Base-by-base conservation (phyloP, 2,888 invertebrate genomes). In the Oegoconia quadripuncta region DNA sequence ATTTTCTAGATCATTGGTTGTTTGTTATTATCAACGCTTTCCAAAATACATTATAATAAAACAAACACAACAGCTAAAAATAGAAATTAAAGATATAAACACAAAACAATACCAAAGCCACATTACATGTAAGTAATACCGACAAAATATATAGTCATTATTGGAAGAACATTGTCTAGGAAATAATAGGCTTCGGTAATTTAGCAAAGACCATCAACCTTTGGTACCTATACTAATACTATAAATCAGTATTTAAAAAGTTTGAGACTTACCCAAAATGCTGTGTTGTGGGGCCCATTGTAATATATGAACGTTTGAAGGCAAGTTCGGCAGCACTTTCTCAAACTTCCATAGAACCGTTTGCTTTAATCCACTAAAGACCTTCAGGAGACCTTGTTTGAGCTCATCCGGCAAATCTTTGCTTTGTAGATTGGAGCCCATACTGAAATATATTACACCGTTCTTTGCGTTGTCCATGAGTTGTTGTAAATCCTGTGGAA, bases 341-440 rank as follows among this genome's bases (percentile, higher is more conserved):
- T 77, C 77, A 45, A 72, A 75, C 47, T 79, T 83, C 81, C 79
- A 82, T 6, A 84, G 33, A 2, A 84, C 74, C 1, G 65, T 68
- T 42, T 82, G 75, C 28, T 74, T 74, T 22, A 86, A 44, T 28
- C 55, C 55, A 2, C 64, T 55, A 43, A 84, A 79, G 8, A 69
- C 63, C 17, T 59, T 50, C 0, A 81, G 18, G 5, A 82, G 46
- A 0, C 49, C 52, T 9, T 44, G 43, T 34, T 62, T 64, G 6
- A 62, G 32, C 26, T 54, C 48, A 4, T 58, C 55, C 1, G 75
- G 64, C 46, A 79, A 54, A 0, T 57, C 44, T 7, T 59, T 60
- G 33, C 71, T 71, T 29, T 64, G 55, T n/a, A 76, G 47, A 30
- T 67, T 72, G 0, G 78, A 71, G 3, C 83, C 81, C 62, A 82